Percentiles rank a stretch among this genome's conserved stretches.
Conservation (phyloP, 2,888 invertebrate species). For the Machimus rusticus region DNA sequence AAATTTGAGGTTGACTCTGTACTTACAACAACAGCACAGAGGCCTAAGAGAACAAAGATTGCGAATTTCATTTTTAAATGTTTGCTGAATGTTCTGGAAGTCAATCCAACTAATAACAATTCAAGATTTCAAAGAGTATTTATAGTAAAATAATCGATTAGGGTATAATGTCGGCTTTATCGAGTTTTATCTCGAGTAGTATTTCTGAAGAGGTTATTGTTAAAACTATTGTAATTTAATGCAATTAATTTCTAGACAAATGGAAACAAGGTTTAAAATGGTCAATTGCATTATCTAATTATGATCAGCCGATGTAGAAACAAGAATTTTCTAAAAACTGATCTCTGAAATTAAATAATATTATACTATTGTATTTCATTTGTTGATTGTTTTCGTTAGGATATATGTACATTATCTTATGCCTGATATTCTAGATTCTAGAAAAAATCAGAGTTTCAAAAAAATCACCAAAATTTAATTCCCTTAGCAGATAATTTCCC, state of each 20-base stretch:
- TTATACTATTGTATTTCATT: background rate
- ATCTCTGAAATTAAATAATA: background rate
- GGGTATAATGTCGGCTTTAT: background rate
- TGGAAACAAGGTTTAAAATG: background rate
- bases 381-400: background rate
- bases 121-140: background rate
- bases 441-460: no score
- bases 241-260: background rate
- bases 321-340: background rate
- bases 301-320: background rate
- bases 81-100: background rate
- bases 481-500: no score
- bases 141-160: background rate
- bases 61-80: conserved; percentile 44
- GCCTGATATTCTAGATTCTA: no score
- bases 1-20: background rate
- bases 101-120: background rate
- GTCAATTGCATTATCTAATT: background rate
- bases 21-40: conserved; percentile 43
- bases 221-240: background rate
- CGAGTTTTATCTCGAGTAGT: background rate
- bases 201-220: background rate
- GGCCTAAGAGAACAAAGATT: conserved; percentile 43
- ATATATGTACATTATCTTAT: no score
- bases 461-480: no score